Evolutionary conservation across 37 sponge, comb jelly and placozoan genomes (phyloP).

Genomic region (Diacarnus erythraeanus): DNA sequence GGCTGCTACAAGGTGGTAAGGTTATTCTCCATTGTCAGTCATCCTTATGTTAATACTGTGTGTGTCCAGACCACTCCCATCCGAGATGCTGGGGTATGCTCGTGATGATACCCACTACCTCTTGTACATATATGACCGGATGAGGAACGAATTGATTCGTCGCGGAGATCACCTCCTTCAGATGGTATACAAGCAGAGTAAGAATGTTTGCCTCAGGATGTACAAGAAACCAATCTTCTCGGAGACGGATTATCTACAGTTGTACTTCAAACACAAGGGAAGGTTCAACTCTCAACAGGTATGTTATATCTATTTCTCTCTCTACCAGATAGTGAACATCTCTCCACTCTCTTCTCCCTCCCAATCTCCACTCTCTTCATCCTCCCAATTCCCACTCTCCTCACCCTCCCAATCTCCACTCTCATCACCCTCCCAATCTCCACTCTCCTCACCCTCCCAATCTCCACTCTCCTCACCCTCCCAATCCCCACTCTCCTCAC

Average conservation of each 20-base stretch:
- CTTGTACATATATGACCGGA: conserved; percentile 88
- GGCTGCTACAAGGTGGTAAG: no score
- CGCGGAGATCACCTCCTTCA: conserved; percentile 57
- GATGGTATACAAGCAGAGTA: conserved; percentile 53
- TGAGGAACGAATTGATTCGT: conserved; percentile 87
- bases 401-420: no score
- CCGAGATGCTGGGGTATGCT: conserved; percentile 89
- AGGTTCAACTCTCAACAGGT: conserved; percentile 82
- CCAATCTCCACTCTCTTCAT: no score
- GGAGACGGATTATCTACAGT: conserved; percentile 56
- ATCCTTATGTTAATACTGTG: no score
- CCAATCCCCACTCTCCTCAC: no score
- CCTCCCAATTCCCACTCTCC: no score
- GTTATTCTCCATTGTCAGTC: no score
- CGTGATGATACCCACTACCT: conserved; percentile 98
- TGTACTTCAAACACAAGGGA: conserved; percentile 71
- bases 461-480: no score
- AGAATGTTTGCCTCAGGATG: conserved; percentile 59
- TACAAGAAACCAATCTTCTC: conserved; percentile 74
- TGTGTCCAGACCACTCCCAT: conserved; percentile 88
- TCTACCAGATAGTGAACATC: neutral
- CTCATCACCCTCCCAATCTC: no score
- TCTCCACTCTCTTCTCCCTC: no score
- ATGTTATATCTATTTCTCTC: neutral
- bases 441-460: no score